A percentile compares a stretch with the other conserved stretches of the same genome.
Conservation (phyloP, 2,888 invertebrate species). For the Perizoma flavofasciatum region DNA sequence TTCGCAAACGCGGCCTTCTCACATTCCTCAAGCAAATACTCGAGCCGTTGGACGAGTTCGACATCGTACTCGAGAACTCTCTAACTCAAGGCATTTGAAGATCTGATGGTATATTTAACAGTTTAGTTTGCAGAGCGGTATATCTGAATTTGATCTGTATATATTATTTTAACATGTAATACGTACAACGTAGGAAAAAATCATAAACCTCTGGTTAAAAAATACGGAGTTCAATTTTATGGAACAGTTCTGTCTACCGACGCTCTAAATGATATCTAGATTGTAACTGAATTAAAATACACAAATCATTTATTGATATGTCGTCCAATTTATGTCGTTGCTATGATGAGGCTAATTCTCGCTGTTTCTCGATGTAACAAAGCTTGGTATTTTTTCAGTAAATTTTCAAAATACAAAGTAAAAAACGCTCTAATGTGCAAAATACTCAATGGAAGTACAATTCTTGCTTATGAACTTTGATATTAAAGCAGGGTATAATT, state of each 20-base stretch:
- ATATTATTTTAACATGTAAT: too few relatives aligned
- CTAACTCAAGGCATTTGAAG: constrained; percentile 86
- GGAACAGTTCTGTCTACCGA: too few relatives aligned
- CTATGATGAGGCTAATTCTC: constrained; percentile 30
- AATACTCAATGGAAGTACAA: constrained; percentile 44
- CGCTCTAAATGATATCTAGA: too few relatives aligned
- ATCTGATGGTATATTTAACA: background rate
- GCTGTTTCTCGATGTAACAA: constrained; percentile 17
- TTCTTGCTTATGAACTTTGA: constrained; percentile 54
- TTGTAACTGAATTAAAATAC: too few relatives aligned
- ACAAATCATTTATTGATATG: constrained; percentile 6
- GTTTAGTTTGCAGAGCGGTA: too few relatives aligned
- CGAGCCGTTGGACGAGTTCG: constrained; percentile 94
- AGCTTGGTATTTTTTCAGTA: background rate
- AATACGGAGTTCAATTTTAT: too few relatives aligned
- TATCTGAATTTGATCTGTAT: too few relatives aligned
- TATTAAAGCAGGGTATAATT: constrained; percentile 60
- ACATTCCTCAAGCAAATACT: constrained; percentile 96
- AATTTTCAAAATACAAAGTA: too few relatives aligned
- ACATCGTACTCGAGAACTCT: constrained; percentile 93
- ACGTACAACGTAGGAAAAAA: too few relatives aligned
- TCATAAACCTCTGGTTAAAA: too few relatives aligned
- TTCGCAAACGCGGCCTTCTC: constrained; percentile 92
- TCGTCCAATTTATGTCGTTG: constrained; percentile 14
- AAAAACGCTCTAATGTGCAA: too few relatives aligned